phyloP scores from a whole-genome alignment of 2,888 invertebrate genomes.

The Euclidia mi region DNA sequence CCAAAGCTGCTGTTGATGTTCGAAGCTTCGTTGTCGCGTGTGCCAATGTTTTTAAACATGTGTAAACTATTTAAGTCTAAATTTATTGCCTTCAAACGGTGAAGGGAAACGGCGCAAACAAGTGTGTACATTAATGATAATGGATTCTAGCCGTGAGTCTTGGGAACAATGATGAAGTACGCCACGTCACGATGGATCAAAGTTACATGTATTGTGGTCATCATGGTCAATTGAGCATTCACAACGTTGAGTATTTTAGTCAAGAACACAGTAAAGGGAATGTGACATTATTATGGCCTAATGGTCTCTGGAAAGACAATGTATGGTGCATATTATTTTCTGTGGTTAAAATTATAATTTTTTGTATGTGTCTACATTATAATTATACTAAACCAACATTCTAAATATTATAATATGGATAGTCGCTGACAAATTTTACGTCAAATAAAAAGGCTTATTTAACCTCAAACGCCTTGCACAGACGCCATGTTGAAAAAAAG shows the following conservation, averaged over 20 bases:
- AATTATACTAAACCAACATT: too few species aligned
- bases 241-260: background rate
- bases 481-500: too few species aligned
- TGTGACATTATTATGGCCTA: too few species aligned
- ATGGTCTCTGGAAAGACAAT: too few species aligned
- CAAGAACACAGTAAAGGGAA: background rate
- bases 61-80: constrained; percentile 44
- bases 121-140: constrained; percentile 19
- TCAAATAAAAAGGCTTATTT: too few species aligned
- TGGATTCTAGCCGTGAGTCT: constrained; percentile 46
- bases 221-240: background rate
- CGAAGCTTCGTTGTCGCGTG: background rate
- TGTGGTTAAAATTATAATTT: too few species aligned
- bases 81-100: constrained; percentile 41
- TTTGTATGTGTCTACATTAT: too few species aligned
- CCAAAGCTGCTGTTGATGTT: background rate
- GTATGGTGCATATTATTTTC: too few species aligned
- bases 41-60: constrained; percentile 36
- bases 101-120: constrained; percentile 37
- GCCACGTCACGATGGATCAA: constrained; percentile 16
- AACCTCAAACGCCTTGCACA: too few species aligned
- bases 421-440: too few species aligned
- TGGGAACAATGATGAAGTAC: constrained; percentile 16
- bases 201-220: background rate
- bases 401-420: too few species aligned